Base-by-base conservation (phyloP, 2,888 invertebrate genomes). In the Eristalinus sepulchralis region DNA sequence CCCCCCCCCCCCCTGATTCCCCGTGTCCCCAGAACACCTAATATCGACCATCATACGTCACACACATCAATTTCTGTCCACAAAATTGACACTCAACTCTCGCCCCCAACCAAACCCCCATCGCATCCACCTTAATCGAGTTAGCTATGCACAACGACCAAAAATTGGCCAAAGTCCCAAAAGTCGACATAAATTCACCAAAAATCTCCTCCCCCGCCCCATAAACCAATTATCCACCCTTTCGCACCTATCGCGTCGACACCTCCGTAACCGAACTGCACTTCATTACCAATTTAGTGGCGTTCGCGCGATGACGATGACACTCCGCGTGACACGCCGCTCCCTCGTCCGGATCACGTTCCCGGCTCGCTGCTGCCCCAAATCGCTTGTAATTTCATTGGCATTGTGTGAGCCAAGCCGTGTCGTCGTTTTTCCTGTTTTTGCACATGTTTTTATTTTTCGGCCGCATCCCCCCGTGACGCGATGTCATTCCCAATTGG, bases 281-380 rank as follows among this genome's bases (percentile, higher is more conserved):
- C 84, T 80, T 76, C 80, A 84, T 80, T 84, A 84, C 76, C 47
- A 71, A 84, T 84, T 76, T 71, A 80, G 55, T 80, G 71, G 55
- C 64, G 36, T 72, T 36, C 76, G 10, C 22, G 10, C 55, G 13
- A 27, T 27, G 27, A 27, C 27, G 27, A 27, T 27, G 27, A 39
- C 13, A 39, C 39, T 39, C 13, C 17, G 47, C 17, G 17, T 17
- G 47, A 47, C 68, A 55, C 76, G 13, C 24, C 24, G 11, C 24
- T 10, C 57, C 9, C 11, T 11, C 1, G 24, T 27, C 33, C 39
- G 63, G 68, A 39, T 67, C 62, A 24, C 63, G 63, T 73, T 78
- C 67, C 67, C 13, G 62, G 2, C 59, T 20, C 22, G 36, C 59
- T 22, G 22, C 34, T 31, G 20, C 17, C 36, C 34, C 34, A 57